phyloP scores from a whole-genome alignment of 2,797 vertebrate species.

The Moxostoma hubbsi region DNA sequence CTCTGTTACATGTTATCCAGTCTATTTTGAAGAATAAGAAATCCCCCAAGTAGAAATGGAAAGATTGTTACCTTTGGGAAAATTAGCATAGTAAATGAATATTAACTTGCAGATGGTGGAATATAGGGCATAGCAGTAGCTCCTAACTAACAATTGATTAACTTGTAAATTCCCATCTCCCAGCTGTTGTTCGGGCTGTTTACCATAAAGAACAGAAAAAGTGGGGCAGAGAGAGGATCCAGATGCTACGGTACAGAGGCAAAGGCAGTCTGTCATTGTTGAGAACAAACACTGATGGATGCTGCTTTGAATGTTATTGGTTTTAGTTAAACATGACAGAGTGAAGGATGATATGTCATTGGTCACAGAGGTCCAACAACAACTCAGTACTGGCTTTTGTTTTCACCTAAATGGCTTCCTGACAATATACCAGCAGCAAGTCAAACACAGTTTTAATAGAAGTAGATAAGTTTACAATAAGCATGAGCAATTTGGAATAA shows the following conservation, averaged over 20 bases:
- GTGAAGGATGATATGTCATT: slow-evolving; percentile 85
- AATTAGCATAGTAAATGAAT: slow-evolving; percentile 80
- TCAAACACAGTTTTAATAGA: slow-evolving; percentile 60
- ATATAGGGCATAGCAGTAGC: slow-evolving; percentile 70
- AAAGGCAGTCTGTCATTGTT: slow-evolving; percentile 85
- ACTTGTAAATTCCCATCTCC: slow-evolving; percentile 82
- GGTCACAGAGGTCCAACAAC: slow-evolving; percentile 78
- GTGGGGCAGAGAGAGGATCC: slow-evolving; percentile 77
- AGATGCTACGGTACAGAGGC: slow-evolving; percentile 80
- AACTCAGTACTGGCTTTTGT: slow-evolving; percentile 67
- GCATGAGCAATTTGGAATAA: too few species aligned
- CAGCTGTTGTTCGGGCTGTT: slow-evolving; percentile 85
- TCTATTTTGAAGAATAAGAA: slow-evolving; percentile 59
- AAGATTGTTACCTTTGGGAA: slow-evolving; percentile 68
- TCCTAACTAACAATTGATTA: slow-evolving; percentile 84
- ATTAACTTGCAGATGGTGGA: slow-evolving; percentile 80
- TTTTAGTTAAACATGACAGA: slow-evolving; percentile 94
- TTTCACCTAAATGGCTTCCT: slow-evolving; percentile 66
- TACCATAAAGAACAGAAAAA: slow-evolving; percentile 79
- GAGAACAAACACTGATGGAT: slow-evolving; percentile 88
- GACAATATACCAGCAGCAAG: slow-evolving; percentile 74
- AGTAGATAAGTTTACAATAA: slow-evolving; percentile 47
- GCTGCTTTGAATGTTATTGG: slow-evolving; percentile 85
- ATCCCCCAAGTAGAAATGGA: slow-evolving; percentile 67
- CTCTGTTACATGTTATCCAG: slow-evolving; percentile 39